Base-by-base conservation (phyloP, 1,140 invertebrate genomes). In the Monochamus saltuarius region DNA sequence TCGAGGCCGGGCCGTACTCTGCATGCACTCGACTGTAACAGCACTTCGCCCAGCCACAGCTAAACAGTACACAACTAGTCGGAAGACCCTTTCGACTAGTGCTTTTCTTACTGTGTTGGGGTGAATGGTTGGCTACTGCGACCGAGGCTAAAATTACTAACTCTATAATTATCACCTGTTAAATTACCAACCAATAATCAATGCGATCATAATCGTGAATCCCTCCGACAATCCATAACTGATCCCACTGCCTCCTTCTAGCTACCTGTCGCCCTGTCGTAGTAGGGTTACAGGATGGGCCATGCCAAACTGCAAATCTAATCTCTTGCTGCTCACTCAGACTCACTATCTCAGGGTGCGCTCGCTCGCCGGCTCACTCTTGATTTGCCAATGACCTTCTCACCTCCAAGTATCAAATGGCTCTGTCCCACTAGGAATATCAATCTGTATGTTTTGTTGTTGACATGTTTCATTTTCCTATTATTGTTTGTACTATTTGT, bases 371-470 rank as follows among this genome's bases (percentile, higher is more conserved):
- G 57, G 63, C 45, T 70, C 59, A 66, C 66, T 70, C 65, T 71
- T 73, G 63, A 62, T 58, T 29, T 71, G 68, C 68, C 59, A 71
- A 73, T 67, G 67, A 72, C 71, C 70, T 71, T 71, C 69, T 72
- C 74, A 78, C 76, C 78, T 79, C 78, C 78, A 79, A 79, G 78
- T 79, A 79, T 79, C 78, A 79, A 78, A 75, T 73, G 75, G 74
- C 75, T 78, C 76, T 72, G 73, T 74, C 75, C 75, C 75, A 72
- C 67, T 74, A 74, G 67, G 71, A 73, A 65, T 75, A 73, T 73
- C 67, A 70, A 56, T 56, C 53, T 56, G 53, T 56, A 56, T 56
- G 65, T 73, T 73, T 74, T 76, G 68, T 70, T 73, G 69, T 72
- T 73, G 65, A 72, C 56, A 73, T 72, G 70, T 75, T 74, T 73